Base-by-base conservation (phyloP, 2,113 vertebrate species). In the Artemisiospiza belli region DNA sequence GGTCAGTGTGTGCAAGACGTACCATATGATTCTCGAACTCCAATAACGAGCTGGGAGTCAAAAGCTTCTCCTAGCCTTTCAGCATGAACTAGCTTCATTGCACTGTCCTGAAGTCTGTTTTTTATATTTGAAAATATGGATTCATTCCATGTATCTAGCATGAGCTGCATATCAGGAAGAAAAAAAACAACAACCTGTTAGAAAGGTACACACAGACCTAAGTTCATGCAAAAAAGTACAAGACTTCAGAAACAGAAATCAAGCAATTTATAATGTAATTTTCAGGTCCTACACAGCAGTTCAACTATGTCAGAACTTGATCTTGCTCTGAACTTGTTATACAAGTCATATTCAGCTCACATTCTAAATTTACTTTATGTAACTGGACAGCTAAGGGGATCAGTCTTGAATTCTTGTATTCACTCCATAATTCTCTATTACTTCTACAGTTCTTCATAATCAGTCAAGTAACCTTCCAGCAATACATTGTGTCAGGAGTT, bases 111-210 rank as follows among this genome's bases (percentile, higher is more conserved):
- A 80, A 99, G 98, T 72, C 99, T 98, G 67, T 98, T 99, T 96
- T 99, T 99, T 94, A 99, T 99, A 97, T 99, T 99, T 96, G 99
- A 99, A 98, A 99, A 99, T 97, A 99, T 99, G 66, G 99, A 99
- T 96, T 99, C 99, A 94, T 99, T 99, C 99, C 99, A 99, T 0
- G 99, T 99, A 97, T 99, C 99, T 94, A 99, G 97, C 99, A 99
- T 99, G 66, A 99, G 98, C 99, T 99, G 97, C 16, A 57, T 70
- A 92, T 78, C 30, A 81, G 62, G 21, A 95, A 94, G 39, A 68
- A 19, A 57, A 57, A 33, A 73, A 96, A 58, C 43, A 24, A 49
- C 20, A 12, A 51, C 8, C 20, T 55, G 52, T 88, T 37, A 96
- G 90, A 81, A 85, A 94, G 35, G 31, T 44, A 82, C 21, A 74